Evolutionary conservation across 2,797 vertebrate species (phyloP).

Genomic region (Phataginus tricuspis): DNA sequence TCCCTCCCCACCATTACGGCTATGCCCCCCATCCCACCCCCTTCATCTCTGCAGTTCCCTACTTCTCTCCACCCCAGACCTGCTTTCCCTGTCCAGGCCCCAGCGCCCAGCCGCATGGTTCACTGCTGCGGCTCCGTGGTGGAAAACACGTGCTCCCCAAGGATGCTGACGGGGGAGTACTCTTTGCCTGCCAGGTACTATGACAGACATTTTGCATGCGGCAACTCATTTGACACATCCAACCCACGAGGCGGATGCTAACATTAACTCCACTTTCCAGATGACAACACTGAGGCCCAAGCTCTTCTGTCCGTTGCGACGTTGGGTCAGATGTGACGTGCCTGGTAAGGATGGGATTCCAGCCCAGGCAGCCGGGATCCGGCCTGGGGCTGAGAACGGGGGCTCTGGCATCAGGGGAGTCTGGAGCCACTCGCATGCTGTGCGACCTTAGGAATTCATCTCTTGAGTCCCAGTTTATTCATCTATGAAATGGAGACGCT

Average conservation of each 20-base stretch:
- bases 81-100: neutral
- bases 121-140: neutral
- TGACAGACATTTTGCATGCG: neutral
- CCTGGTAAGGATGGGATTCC: neutral
- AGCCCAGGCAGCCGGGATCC: neutral
- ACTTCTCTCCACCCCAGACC: neutral
- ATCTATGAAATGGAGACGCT: neutral
- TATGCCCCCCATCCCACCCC: too few species aligned
- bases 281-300: neutral
- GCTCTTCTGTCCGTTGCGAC: neutral
- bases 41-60: neutral
- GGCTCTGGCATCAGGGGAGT: neutral
- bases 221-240: neutral
- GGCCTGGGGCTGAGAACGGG: neutral
- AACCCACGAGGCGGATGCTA: neutral
- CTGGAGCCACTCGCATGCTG: neutral
- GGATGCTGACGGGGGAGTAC: neutral
- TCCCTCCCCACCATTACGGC: neutral
- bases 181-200: fast-evolving
- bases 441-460: neutral
- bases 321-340: neutral
- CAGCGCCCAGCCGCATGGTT: fast-evolving
- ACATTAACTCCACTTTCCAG: neutral
- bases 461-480: neutral
- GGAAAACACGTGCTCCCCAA: fast-evolving